Evolutionary conservation across 2,797 vertebrate species (phyloP), one percentile per base, ranked within the genome.

Genomic region (Lates japonicus): DNA sequence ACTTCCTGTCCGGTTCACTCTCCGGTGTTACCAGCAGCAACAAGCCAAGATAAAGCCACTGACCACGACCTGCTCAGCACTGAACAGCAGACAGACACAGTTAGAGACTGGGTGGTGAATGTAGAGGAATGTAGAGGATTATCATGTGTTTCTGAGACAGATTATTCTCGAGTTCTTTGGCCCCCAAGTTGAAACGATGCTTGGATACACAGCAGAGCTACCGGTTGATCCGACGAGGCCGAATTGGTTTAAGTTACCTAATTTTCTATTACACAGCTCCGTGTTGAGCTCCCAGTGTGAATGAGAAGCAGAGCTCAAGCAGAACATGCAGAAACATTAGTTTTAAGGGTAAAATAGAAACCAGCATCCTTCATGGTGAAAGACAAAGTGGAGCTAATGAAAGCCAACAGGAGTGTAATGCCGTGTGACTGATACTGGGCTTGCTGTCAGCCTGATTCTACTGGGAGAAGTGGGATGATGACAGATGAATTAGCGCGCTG

Each of bases 341-440:
- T 75, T 89, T 84, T 87, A 81, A 85, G 70, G 73, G 22, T 86
- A 59, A 70, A 75, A 74, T 1, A 25, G 67, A 76, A 66, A 11
- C 48, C 79, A 55, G 83, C 78, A 35, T 67, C 74, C 67, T 83
- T 90, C 80, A 70, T 48, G 82, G 58, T 63, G 73, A 74, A 84
- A 79, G 83, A 90, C 82, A 86, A 83, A 84, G 83, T 82, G 83
- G 81, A 84, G 81, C 77, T 90, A 92, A 93, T 91, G 88, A 77
- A 90, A 89, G 78, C 60, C 79, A 88, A 85, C 89, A 81, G 84
- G 78, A 88, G 81, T 13, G 79, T 90, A 88, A 91, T 89, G 79
- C 87, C 7, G 83, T 87, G 87, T 94, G 93, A 93, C 93, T 90
- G 91, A 93, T 85, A 89, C 80, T 78, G 87, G 88, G 90, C 83